Evolutionary conservation across 2,888 invertebrate genomes (phyloP).

Genomic region (Synergus japonicus): DNA sequence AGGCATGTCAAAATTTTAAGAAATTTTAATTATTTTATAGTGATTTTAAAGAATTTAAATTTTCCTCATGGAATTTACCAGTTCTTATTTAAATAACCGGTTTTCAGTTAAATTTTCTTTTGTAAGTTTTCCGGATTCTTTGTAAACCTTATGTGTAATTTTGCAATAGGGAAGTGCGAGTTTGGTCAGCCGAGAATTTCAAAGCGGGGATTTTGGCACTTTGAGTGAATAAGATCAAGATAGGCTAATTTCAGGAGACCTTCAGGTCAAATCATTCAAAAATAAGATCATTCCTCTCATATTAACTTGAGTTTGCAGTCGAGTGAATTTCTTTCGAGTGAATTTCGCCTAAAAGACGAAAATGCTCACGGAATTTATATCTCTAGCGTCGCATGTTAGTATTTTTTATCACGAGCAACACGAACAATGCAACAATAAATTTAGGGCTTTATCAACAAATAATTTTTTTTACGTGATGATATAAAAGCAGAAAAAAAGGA

Average conservation of each 20-base stretch:
- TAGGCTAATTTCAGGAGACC: background rate
- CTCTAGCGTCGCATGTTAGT: background rate
- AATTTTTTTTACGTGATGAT: background rate
- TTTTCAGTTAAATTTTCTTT: background rate
- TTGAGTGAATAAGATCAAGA: background rate
- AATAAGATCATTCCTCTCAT: no score
- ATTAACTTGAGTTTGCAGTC: background rate
- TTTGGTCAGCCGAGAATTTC: background rate
- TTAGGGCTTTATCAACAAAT: background rate
- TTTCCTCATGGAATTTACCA: no score
- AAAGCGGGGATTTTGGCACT: background rate
- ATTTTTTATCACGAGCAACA: background rate
- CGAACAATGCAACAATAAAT: background rate
- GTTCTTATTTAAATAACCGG: background rate
- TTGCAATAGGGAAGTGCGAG: background rate
- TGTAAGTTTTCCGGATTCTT: background rate
- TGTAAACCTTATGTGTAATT: background rate
- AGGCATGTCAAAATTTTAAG: no score
- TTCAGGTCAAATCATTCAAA: background rate
- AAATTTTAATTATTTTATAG: no score
- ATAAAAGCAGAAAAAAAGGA: background rate
- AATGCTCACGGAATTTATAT: background rate
- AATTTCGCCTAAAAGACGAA: background rate
- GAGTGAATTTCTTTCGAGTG: background rate
- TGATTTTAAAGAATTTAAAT: no score